Base-by-base conservation (phyloP, 2,797 vertebrate species). In the Acanthurus lineatus region DNA sequence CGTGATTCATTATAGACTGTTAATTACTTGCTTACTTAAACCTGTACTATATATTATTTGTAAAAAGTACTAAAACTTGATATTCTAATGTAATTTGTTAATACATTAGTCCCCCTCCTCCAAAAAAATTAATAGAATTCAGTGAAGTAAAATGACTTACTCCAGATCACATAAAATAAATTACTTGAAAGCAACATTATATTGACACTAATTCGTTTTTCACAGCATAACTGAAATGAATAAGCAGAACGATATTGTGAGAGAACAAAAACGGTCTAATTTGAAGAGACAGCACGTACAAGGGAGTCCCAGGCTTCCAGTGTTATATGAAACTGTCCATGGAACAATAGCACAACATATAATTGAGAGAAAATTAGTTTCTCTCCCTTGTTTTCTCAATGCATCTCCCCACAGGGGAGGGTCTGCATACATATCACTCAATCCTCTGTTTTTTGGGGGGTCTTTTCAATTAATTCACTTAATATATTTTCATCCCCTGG, bases 391-490 rank as follows among this genome's bases (percentile, higher is more conserved):
- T 86, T 88, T 86, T 89, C 71, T 76, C 58, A 17, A 78, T 89
- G 75, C 78, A 82, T 83, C 74, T 73, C 86, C 89, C 91, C 78
- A 81, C n/a, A 80, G 81, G 86, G 86, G 32, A 35, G 44, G 48
- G 52, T 20, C 47, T 59, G 67, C 64, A 82, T 64, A 79, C 73
- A 85, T 76, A 77, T 84, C 83, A 83, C 52, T 79, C 64, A 76
- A 75, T 84, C 73, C 81, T 52, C 78, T 88, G 44, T 83, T 81
- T 88, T 76, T 82, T 35, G 68, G 40, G 66, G 45, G 67, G 2
- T 83, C 35, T 89, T 94, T 93, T 93, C 91, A 93, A 94, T 95
- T 94, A 92, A 94, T 92, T 92, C 86, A 82, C 82, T 85, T 86
- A 85, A 93, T 94, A 93, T 86, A 84, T 88, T 92, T 92, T 74